Evolutionary conservation across 1,140 invertebrate genomes (phyloP), one percentile per base, ranked within the genome.

Genomic region (Oedothorax gibbosus): DNA sequence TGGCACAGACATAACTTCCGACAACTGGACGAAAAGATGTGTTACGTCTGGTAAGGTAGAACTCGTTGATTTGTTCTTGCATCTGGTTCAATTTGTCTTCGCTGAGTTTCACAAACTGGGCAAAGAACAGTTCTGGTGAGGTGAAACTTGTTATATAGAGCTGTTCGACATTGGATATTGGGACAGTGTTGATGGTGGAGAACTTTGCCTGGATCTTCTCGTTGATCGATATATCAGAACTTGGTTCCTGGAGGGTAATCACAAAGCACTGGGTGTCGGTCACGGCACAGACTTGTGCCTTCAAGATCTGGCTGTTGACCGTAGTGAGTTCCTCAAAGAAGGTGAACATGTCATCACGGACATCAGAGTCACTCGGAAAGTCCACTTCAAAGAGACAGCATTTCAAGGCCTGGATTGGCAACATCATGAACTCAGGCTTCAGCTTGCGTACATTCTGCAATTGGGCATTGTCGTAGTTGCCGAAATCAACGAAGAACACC

Each of bases 1-100:
- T 91, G 0, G 95, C 95, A 88, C 94, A 93, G 88, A 80, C 84
- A 6, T 64, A 66, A 20, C n/a, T 50, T 50, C 77, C 77, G 20
- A 18, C 20, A 49, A 65, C 75, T 64, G 84, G 84, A 51, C 53
- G 65, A 12, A 66, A 84, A 15, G 71, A 35, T 3, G 69, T 11
- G 11, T 75, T 75, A 2, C 21, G 18, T 8, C 15, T 7, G n/a
- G 20, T 21, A 49, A 12, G 7, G 20, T 85, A 85, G 10, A 65
- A 72, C 20, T n/a, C 14, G 65, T 79, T 85, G 54, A 85, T 72
- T 14, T 80, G 49, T 56, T 71, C 54, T 57, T 85, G 84, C 76
- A 85, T 73, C 57, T 80, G 9, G 20, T 68, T 54, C 9, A 85
- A 49, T 21, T 64, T 20, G 0, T 53, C 12, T 18, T 21, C 64